phyloP scores from a whole-genome alignment of 2,888 invertebrate species.

The Cheilosia soror region DNA sequence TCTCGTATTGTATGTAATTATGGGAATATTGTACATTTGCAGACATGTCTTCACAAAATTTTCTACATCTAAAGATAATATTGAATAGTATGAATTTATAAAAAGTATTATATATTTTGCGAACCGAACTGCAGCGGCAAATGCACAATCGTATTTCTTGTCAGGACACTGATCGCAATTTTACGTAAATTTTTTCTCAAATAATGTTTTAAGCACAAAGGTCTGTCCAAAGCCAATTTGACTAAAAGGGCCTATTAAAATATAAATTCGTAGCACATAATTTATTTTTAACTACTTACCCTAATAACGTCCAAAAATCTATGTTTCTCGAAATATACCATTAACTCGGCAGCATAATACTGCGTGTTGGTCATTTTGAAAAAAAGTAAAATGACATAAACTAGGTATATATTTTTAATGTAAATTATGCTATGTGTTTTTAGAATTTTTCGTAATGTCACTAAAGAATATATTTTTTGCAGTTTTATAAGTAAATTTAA shows the following conservation, averaged over 20 bases:
- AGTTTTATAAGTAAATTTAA: too few species aligned
- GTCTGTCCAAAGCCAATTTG: slow-evolving; percentile 53
- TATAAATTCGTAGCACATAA: too few species aligned
- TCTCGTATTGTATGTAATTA: slow-evolving; percentile 46
- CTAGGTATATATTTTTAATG: neutral
- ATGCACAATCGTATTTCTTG: slow-evolving; percentile 55
- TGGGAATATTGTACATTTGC: slow-evolving; percentile 55
- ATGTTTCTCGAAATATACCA: slow-evolving; percentile 82
- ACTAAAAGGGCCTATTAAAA: slow-evolving; percentile 60
- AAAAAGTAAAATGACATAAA: slow-evolving; percentile 15
- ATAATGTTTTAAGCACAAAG: slow-evolving; percentile 56
- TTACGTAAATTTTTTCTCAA: slow-evolving; percentile 61
- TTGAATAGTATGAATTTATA: neutral
- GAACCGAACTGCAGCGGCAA: slow-evolving; percentile 63
- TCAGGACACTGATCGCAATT: slow-evolving; percentile 57
- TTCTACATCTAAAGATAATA: slow-evolving; percentile 36
- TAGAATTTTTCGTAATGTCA: too few species aligned
- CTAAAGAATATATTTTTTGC: too few species aligned
- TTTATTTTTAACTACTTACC: slow-evolving; percentile 52
- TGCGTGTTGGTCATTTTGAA: slow-evolving; percentile 61
- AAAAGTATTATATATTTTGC: neutral
- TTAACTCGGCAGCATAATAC: slow-evolving; percentile 79
- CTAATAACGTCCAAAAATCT: slow-evolving; percentile 80
- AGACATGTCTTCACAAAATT: slow-evolving; percentile 23
- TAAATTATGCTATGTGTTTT: neutral